These are phyloP conservation scores for Poeciliopsis paucimaculata DNA, from an alignment of 2,797 vertebrate genomes.

Conservation along the genomic window DNA sequence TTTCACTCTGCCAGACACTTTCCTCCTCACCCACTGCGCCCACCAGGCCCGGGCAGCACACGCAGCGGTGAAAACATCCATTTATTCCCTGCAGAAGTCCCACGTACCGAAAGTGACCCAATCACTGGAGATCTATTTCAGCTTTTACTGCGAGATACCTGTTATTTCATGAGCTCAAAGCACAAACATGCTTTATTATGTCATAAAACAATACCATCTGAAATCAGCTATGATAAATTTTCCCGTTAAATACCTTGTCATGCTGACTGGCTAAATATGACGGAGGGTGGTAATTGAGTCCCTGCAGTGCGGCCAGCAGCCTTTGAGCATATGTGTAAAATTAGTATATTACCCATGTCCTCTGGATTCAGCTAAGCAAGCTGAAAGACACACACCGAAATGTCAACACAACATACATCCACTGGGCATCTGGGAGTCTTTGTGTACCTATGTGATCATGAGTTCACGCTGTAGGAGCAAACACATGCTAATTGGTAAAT, in stretches of 20 bases:
- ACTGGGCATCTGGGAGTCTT: constrained; percentile 9
- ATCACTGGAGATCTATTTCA: constrained; percentile 59
- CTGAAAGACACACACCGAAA: constrained; percentile 40
- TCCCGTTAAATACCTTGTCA: constrained; percentile 74
- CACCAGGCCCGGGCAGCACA: constrained; percentile 64
- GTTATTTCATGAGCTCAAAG: constrained; percentile 34
- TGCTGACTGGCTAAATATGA: constrained; percentile 63
- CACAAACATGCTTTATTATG: constrained; percentile 35
- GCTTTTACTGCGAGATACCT: constrained; percentile 32
- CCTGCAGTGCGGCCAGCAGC: constrained; percentile 69
- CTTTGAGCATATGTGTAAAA: constrained; percentile 63
- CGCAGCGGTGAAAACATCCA: constrained; percentile 71
- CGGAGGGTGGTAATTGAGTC: constrained; percentile 79
- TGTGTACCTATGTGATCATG: constrained; percentile 31
- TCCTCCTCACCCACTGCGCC: constrained; percentile 72
- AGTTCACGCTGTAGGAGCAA: constrained; percentile 46
- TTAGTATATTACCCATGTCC: constrained; percentile 51
- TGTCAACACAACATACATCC: constrained; percentile 18
- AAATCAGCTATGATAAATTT: constrained; percentile 80
- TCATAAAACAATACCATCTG: constrained; percentile 78
- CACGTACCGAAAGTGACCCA: constrained; percentile 49
- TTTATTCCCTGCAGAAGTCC: constrained; percentile 68
- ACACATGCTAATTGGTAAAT: constrained; percentile 59
- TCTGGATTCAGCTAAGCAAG: constrained; percentile 35
- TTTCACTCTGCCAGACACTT: constrained; percentile 75